A percentile compares a stretch with the other conserved stretches of the same genome.
These are phyloP conservation scores for Laterallus jamaicensis DNA, from an alignment of 2,113 vertebrate genomes.

Conservation along the genomic window DNA sequence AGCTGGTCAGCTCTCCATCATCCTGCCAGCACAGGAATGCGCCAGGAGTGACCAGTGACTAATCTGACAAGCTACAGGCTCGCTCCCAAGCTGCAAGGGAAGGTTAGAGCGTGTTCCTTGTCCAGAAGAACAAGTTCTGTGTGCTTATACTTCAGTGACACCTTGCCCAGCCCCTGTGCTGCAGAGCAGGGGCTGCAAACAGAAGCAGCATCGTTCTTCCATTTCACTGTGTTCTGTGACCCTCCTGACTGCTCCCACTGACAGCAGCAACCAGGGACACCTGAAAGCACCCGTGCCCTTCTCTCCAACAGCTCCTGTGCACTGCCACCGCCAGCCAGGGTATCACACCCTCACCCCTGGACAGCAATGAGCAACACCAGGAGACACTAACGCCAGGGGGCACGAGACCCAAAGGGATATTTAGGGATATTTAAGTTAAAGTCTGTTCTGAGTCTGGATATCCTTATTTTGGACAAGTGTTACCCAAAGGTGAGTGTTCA, in stretches of 20 bases:
- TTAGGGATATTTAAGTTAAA: background rate
- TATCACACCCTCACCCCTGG: background rate
- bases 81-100: background rate
- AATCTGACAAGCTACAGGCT: background rate
- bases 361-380: background rate
- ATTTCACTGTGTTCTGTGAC: fast-evolving
- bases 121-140: background rate
- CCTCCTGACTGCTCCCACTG: background rate
- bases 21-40: background rate
- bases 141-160: background rate
- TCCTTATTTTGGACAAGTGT: background rate
- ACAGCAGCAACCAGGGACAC: background rate
- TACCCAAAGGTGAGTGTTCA: background rate
- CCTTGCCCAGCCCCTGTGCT: background rate
- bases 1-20: background rate
- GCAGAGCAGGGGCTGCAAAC: background rate
- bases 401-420: background rate
- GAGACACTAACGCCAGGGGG: background rate
- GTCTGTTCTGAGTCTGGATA: background rate
- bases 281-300: background rate
- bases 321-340: background rate
- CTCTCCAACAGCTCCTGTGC: background rate
- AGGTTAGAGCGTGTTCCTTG: background rate
- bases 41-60: background rate
- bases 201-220: background rate